These are phyloP conservation scores for Nebria ingens DNA, from an alignment of 1,140 invertebrate species.

Conservation along the genomic window DNA sequence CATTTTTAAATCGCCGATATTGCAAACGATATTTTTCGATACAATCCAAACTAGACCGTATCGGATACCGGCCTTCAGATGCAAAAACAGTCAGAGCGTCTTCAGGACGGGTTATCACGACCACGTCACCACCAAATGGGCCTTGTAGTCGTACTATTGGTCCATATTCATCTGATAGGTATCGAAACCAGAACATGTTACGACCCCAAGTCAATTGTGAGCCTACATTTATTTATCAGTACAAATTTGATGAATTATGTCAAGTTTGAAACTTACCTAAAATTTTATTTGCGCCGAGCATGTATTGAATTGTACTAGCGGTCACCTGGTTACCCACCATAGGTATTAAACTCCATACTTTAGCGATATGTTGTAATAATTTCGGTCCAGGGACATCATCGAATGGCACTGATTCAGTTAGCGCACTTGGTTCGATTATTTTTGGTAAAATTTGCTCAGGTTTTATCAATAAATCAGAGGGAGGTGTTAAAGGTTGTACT, in stretches of 20 bases:
- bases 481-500: neutral
- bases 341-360: slow-evolving; percentile 46
- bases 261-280: slow-evolving; percentile 22
- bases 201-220: slow-evolving; percentile 28
- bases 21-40: slow-evolving; percentile 48
- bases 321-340: slow-evolving; percentile 50
- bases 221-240: slow-evolving; percentile 18
- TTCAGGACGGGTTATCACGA: slow-evolving; percentile 47
- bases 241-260: neutral
- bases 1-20: slow-evolving; percentile 40
- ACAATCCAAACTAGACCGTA: slow-evolving; percentile 47
- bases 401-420: slow-evolving; percentile 33
- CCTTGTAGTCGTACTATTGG: slow-evolving; percentile 50
- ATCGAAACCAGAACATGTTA: slow-evolving; percentile 28
- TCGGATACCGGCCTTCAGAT: slow-evolving; percentile 44
- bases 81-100: slow-evolving; percentile 47
- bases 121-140: slow-evolving; percentile 45
- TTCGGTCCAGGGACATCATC: slow-evolving; percentile 51
- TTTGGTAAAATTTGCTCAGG: neutral
- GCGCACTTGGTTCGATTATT: neutral
- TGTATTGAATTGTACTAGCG: slow-evolving; percentile 43
- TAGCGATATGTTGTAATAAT: slow-evolving; percentile 42
- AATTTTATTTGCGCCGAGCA: slow-evolving; percentile 44
- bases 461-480: neutral
- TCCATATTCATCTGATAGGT: slow-evolving; percentile 49